Base-by-base conservation (phyloP, 2,888 invertebrate genomes). In the Abscondita cerata region DNA sequence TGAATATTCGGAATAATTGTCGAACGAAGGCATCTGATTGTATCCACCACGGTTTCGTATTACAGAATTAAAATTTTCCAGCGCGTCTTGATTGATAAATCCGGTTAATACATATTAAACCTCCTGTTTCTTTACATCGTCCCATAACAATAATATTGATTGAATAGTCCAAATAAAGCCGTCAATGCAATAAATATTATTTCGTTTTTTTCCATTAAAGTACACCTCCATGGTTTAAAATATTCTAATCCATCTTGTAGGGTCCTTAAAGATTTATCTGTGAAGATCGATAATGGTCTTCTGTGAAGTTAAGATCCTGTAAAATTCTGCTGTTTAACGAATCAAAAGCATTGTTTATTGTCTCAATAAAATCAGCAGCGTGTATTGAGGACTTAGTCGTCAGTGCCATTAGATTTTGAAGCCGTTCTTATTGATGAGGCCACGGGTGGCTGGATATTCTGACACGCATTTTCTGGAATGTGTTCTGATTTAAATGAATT, bases 131-230 rank as follows among this genome's bases (percentile, higher is more conserved):
- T 54, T 55, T 53, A 72, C 50, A 15, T 66, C 59, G 5, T 66
- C 33, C 64, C 68, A 72, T 12, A 72, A 41, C 41, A 53, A 20
- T 11, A 71, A 25, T 50, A 69, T 65, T 20, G 67, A 62, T 33
- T 64, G 69, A 2, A 73, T 66, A 1, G 67, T 68, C 54, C 71
- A 64, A n/a, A 53, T 34, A 19, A 73, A 62, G 4, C 69, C 68
- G 6, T 12, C 62, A 47, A 72, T 71, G 46, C 71, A 73, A 5
- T 70, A 66, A 36, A 70, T 70, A 48, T 59, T 66, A n/a, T n/a
- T n/a, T 16, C 9, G 52, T 20, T 52, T 54, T 20, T 16, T 61
- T 13, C 25, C 9, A 59, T 58, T 47, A 50, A 40, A 20, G 56
- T 63, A 56, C 41, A 68, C 57, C 33, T 33, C 33, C 6, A 33